Percentiles rank a stretch among this genome's conserved stretches.
phyloP scores from a whole-genome alignment of 2,797 vertebrate species.

The Pitangus sulphuratus region DNA sequence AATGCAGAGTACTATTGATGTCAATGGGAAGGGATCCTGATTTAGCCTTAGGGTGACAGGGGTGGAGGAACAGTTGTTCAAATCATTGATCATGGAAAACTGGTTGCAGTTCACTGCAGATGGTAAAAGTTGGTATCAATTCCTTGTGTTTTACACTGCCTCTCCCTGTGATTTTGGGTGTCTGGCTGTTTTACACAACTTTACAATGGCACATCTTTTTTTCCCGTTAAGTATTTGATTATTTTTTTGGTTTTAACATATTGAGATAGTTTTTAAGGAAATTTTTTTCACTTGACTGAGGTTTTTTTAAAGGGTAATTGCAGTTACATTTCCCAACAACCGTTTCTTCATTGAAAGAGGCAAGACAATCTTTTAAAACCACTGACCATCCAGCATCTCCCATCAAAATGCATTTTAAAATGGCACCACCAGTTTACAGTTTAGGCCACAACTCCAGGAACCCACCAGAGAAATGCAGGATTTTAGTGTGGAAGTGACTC shows the following conservation, averaged over 20 bases:
- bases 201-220: rapidly evolving
- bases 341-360: not conserved
- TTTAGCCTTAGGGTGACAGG: not conserved
- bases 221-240: not conserved
- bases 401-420: not conserved
- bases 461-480: not conserved
- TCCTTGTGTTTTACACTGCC: not conserved
- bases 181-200: not conserved
- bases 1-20: not conserved
- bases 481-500: not conserved
- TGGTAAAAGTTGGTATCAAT: not conserved
- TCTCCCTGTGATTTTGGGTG: not conserved
- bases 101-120: not conserved
- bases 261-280: not conserved
- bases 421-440: not conserved
- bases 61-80: not conserved
- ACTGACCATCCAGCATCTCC: not conserved
- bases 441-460: not conserved
- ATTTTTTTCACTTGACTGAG: not conserved
- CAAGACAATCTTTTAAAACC: not conserved
- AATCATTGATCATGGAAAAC: not conserved
- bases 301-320: not conserved
- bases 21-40: not conserved
- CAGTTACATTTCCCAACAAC: not conserved
- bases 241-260: not conserved